Evolutionary conservation across 2,888 invertebrate species (phyloP), one percentile per base, ranked within the genome.

Genomic region (Drosophila helvetica): DNA sequence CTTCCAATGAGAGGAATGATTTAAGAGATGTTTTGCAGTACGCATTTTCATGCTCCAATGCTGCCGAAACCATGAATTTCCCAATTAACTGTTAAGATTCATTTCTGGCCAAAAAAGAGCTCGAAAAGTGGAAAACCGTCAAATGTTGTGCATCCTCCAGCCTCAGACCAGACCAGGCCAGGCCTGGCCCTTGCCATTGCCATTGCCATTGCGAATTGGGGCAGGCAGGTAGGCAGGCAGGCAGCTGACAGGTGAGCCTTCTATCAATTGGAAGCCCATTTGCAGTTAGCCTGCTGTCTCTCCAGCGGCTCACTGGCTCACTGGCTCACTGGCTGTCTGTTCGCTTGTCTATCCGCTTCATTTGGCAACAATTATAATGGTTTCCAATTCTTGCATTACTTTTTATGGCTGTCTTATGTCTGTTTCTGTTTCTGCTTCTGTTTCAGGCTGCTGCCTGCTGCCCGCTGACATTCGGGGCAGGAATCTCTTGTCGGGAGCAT

Each of bases 291-390:
- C 33, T 63, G 33, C 60, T 25, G 30, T 10, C 38, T 38, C 6
- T 30, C 10, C 12, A 27, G 3, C 42, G 54, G 9, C 38, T 27
- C 64, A 33, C 30, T 18, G 51, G 10, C 30, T 45, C 52, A 33
- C 22, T 42, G 54, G 12, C 38, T 27, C 65, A 45, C 15, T 38
- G 5, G 5, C 38, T 33, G 52, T 53, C 66, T 65, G 64, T 38
- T n/a, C 15, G 18, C 38, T 22, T 53, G 15, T 38, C 38, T 17
- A 27, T 54, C 43, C 67, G 66, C 68, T 67, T 66, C 66, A 67
- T 66, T 66, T 66, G 55, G 68, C 66, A 67, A 67, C 66, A 66
- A 66, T 66, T 66, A 67, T 55, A 66, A 66, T 66, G 66, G 66
- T 66, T 66, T 66, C 68, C 55, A 67, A 55, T 55, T 65, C 48